Evolutionary conservation across 2,113 vertebrate species (phyloP), one percentile per base, ranked within the genome.

Genomic region (Vulpes lagopus): DNA sequence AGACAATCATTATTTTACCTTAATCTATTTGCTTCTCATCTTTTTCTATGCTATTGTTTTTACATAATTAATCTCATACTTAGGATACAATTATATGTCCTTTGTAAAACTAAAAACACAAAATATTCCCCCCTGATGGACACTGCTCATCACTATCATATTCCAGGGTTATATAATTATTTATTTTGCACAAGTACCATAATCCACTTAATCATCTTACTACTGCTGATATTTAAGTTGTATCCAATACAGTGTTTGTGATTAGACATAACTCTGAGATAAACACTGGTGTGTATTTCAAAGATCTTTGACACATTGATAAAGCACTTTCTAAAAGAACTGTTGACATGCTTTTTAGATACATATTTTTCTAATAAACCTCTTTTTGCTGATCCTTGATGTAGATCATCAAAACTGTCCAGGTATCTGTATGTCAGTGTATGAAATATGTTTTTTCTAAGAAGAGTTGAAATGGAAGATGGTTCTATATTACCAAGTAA

Each of bases 401-500:
- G 2, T 30, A 83, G 81, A 84, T 80, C 19, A 91, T 82, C 43
- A 97, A 51, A 93, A 73, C 30, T 91, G 12, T 82, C 81, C 8
- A 89, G 30, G 19, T 91, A 84, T 11, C 27, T 91, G 71, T 79
- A 94, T n/a, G 30, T 89, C 38, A 89, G 5, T 93, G 2, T 73
- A 88, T 43, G 53, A 92, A 84, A 82, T 88, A 86, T 27, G n/a
- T 91, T 84, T 91, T 89, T 49, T 90, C 25, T 87, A 94, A 94
- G 51, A 96, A 60, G 15, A 64, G 16, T 1, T 95, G n/a, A 79
- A 96, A 69, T 19, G 78, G 55, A 76, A 8, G 8, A 32, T 67
- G 32, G 49, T 90, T 43, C 22, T 89, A 43, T 51, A n/a, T 84
- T 62, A 93, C 57, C 59, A 60, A 78, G n/a, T 69, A 74, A 83